These are phyloP conservation scores for Serinus canaria DNA, from an alignment of 2,113 vertebrate genomes.

Conservation along the genomic window DNA sequence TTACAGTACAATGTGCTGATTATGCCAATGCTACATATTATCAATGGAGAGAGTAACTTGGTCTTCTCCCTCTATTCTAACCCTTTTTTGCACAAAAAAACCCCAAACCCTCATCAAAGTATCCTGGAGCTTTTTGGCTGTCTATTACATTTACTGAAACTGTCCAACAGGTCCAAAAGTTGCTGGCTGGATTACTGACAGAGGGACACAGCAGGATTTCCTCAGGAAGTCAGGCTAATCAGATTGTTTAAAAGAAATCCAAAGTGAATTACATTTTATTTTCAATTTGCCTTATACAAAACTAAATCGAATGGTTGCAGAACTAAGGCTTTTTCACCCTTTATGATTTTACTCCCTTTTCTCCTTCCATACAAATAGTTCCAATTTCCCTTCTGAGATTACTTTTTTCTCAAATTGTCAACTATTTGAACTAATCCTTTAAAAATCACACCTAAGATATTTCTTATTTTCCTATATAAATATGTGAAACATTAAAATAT, in stretches of 20 bases:
- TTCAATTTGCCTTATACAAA: background rate
- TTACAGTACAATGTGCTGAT: background rate
- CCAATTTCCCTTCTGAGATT: background rate
- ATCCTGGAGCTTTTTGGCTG: background rate
- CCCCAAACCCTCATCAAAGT: background rate
- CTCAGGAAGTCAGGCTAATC: slow-evolving; percentile 35
- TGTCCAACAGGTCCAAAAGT: background rate
- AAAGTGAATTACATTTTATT: background rate
- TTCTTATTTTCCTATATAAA: background rate
- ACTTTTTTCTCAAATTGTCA: background rate
- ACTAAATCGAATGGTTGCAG: background rate
- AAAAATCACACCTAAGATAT: background rate
- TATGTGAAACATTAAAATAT: background rate
- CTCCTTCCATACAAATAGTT: background rate
- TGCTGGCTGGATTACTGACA: slow-evolving; percentile 4
- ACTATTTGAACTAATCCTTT: background rate
- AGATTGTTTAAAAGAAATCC: slow-evolving; percentile 1
- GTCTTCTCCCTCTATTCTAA: background rate
- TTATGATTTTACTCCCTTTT: background rate
- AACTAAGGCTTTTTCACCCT: background rate
- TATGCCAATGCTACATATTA: background rate
- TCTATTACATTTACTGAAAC: background rate
- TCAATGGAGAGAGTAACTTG: background rate
- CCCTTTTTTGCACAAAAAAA: background rate
- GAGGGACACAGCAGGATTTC: slow-evolving; percentile 44